Percentiles rank a stretch among this genome's conserved stretches.
Conservation (phyloP, 2,888 invertebrate species). For the Pseudolycoriella hygida region DNA sequence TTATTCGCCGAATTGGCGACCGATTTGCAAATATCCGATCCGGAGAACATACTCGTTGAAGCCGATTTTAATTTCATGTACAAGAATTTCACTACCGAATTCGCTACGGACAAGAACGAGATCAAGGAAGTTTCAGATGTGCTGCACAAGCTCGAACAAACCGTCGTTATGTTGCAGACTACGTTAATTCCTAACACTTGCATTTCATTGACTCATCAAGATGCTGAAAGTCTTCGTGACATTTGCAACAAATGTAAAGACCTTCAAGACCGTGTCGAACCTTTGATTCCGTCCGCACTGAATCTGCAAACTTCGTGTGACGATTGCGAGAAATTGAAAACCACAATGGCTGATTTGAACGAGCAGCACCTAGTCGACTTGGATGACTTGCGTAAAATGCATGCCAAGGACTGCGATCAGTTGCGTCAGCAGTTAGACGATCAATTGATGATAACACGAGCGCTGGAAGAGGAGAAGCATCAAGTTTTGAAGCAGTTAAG, state of each 20-base stretch:
- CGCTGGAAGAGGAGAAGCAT: slow-evolving; percentile 20
- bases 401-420: slow-evolving; percentile 19
- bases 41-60: slow-evolving; percentile 22
- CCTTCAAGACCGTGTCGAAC: slow-evolving; percentile 34
- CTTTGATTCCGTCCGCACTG: slow-evolving; percentile 24
- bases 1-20: slow-evolving; percentile 21
- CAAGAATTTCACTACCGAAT: slow-evolving; percentile 20
- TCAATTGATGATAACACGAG: slow-evolving; percentile 17
- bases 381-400: slow-evolving; percentile 24
- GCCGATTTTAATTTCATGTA: slow-evolving; percentile 24
- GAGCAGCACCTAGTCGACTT: slow-evolving; percentile 26
- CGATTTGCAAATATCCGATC: slow-evolving; percentile 20
- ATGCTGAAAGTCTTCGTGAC: slow-evolving; percentile 30
- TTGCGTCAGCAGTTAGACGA: slow-evolving; percentile 19
- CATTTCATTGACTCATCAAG: slow-evolving; percentile 15
- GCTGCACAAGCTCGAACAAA: slow-evolving; percentile 20
- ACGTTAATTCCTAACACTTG: slow-evolving; percentile 15
- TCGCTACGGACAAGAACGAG: slow-evolving; percentile 19
- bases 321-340: slow-evolving; percentile 30
- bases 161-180: slow-evolving; percentile 18
- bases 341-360: slow-evolving; percentile 26
- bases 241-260: slow-evolving; percentile 39
- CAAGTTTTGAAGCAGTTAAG: slow-evolving; percentile 13
- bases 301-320: slow-evolving; percentile 26
- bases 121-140: slow-evolving; percentile 19